Percentiles rank a stretch among this genome's conserved stretches.
Conservation (phyloP, 2,113 vertebrate genomes). For the Propithecus coquereli region DNA sequence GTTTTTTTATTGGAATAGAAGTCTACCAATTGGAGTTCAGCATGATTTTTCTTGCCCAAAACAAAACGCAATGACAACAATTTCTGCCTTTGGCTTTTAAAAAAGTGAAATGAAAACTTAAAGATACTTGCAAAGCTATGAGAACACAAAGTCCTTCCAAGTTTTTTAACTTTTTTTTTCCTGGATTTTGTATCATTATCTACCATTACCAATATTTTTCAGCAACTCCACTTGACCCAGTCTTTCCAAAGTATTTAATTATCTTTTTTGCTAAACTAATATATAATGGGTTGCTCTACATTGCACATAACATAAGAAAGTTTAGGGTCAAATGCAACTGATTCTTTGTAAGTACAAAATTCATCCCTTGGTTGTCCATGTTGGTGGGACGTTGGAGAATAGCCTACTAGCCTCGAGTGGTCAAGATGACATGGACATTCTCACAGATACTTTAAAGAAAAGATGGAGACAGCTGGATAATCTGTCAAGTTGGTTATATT, state of each 20-base stretch:
- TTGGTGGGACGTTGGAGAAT: fast-evolving
- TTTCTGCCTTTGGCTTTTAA: background rate
- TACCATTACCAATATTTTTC: background rate
- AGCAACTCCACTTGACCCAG: background rate
- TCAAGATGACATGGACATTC: background rate
- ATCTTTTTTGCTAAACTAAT: background rate
- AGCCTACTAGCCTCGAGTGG: background rate
- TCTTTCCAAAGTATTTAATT: background rate
- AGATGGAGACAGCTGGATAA: background rate
- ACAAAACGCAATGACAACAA: background rate
- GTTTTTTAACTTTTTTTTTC: background rate
- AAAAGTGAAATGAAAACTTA: background rate
- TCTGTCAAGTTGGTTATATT: background rate
- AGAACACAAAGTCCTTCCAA: background rate
- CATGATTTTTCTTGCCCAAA: background rate
- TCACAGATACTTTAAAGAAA: background rate
- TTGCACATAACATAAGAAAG: background rate
- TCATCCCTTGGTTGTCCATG: background rate
- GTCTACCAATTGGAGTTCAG: background rate
- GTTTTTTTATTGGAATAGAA: background rate
- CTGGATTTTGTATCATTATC: background rate
- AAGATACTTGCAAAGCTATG: background rate
- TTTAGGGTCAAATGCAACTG: background rate
- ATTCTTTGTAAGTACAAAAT: background rate
- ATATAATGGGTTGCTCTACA: background rate